Evolutionary conservation across 2,113 vertebrate species (phyloP).

Genomic region (Pristiophorus japonicus): DNA sequence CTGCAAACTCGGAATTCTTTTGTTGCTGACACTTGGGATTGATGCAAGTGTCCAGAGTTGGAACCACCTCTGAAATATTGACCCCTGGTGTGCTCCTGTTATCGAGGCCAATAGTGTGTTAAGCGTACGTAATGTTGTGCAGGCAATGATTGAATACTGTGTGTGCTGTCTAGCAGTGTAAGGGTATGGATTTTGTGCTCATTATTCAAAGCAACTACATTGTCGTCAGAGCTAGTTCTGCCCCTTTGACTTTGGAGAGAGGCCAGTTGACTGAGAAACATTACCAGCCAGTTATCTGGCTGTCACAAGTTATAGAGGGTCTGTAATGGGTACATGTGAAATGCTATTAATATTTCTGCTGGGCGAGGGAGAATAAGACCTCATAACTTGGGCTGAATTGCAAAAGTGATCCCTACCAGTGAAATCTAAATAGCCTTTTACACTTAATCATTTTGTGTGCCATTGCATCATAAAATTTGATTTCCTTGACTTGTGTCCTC

Average conservation of each 20-base stretch:
- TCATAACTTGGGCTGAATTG: slow-evolving; percentile 11
- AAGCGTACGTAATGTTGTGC: not conserved
- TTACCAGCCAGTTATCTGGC: not conserved
- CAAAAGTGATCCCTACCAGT: not conserved
- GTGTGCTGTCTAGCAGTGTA: not conserved
- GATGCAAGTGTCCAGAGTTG: not conserved
- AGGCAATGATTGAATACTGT: not conserved
- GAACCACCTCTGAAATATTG: not conserved
- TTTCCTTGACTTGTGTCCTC: not conserved
- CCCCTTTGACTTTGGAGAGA: not conserved
- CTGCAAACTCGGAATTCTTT: not conserved
- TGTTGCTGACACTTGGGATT: not conserved
- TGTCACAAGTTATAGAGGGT: slow-evolving; percentile 3
- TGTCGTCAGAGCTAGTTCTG: not conserved
- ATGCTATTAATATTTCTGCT: slow-evolving; percentile 26
- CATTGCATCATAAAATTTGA: not conserved
- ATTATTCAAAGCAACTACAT: not conserved
- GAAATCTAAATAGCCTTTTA: not conserved
- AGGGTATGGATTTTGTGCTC: not conserved
- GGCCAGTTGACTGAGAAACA: not conserved
- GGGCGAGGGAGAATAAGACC: not conserved
- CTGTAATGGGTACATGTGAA: not conserved
- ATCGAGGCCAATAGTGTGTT: not conserved
- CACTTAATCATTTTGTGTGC: not conserved
- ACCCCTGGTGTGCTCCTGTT: not conserved